Evolutionary conservation across 2,888 invertebrate genomes (phyloP), one percentile per base, ranked within the genome.

Genomic region (Dusona sp.): DNA sequence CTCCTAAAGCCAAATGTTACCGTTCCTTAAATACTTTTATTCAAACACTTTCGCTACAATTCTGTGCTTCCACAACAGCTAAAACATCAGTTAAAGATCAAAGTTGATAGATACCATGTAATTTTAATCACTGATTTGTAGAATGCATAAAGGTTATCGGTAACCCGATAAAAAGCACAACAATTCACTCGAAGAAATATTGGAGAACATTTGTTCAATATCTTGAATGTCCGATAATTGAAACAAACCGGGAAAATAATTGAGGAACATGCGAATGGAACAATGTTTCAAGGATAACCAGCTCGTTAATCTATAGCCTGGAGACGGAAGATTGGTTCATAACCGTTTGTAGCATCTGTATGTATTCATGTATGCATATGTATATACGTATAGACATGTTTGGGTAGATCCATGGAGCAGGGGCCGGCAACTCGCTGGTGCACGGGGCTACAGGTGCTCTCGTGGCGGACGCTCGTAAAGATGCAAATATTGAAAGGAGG

Each of bases 401-500:
- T 74, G 38, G 79, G 79, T 79, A 48, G 77, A 79, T 78, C 22
- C 74, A 36, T 82, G 61, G 68, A 67, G 42, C 65, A 48, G 67
- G 78, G 67, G 74, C 61, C 33, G 61, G 70, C 51, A 79, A 83
- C 61, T 79, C 42, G 61, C 51, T 33, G 68, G 73, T 79, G 86
- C 77, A 82, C 74, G 79, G 42, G 75, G 67, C 68, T 72, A 80
- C 86, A 88, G 89, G 87, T 88, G 88, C 72, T 77, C 77, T 77
- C 77, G 78, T 74, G 64, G 68, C 81, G 70, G 75, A 64, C 68
- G 90, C 92, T 93, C 93, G 92, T 93, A 93, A 93, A 93, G 90
- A 93, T 93, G 93, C 92, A 93, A 93, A 93, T 93, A 91, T 88
- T 86, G 79, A 79, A 33, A 29, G 73, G 64, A 73, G 25, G 13